Conservation (phyloP, 64 coral and sea anemone species). For the Montipora capricornis region DNA sequence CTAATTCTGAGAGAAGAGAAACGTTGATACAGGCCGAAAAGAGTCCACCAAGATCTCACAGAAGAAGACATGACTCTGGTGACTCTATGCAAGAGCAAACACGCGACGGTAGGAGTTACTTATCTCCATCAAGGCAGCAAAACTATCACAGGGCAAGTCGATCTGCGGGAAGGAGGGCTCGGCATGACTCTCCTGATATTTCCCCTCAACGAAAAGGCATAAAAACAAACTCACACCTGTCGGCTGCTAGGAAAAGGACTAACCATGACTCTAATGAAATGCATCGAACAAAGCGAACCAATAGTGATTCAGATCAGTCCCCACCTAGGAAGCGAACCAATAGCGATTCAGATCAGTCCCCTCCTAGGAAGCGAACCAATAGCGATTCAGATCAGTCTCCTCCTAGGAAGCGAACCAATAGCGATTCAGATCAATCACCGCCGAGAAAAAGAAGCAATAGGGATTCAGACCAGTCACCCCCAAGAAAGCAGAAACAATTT, state of each 20-base stretch:
- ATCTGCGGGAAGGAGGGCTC: neutral
- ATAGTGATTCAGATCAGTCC: slow-evolving; percentile 72
- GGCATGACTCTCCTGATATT: slow-evolving; percentile 51
- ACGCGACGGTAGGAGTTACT: neutral
- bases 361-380: slow-evolving; percentile 45
- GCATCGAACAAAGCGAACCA: slow-evolving; percentile 25
- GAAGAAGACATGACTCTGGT: slow-evolving; percentile 37
- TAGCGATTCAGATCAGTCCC: slow-evolving; percentile 67
- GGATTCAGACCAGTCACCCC: slow-evolving; percentile 76
- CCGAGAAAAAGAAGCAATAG: slow-evolving; percentile 39
- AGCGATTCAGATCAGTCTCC: slow-evolving; percentile 76
- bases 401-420: slow-evolving; percentile 37
- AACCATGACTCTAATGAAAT: slow-evolving; percentile 34
- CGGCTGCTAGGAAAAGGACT: slow-evolving; percentile 56
- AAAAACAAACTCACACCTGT: slow-evolving; percentile 44
- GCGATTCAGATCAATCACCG: slow-evolving; percentile 78
- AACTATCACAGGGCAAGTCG: neutral
- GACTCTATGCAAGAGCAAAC: neutral
- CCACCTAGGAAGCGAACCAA: slow-evolving; percentile 43
- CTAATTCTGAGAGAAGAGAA: neutral
- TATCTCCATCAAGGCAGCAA: neutral
- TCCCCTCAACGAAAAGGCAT: slow-evolving; percentile 53
- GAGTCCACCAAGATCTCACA: slow-evolving; percentile 43
- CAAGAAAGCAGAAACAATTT: slow-evolving; percentile 23
- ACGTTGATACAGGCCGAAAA: neutral